A percentile compares a stretch with the other conserved stretches of the same genome.
Conservation (phyloP, 2,797 vertebrate species). For the Masticophis lateralis region DNA sequence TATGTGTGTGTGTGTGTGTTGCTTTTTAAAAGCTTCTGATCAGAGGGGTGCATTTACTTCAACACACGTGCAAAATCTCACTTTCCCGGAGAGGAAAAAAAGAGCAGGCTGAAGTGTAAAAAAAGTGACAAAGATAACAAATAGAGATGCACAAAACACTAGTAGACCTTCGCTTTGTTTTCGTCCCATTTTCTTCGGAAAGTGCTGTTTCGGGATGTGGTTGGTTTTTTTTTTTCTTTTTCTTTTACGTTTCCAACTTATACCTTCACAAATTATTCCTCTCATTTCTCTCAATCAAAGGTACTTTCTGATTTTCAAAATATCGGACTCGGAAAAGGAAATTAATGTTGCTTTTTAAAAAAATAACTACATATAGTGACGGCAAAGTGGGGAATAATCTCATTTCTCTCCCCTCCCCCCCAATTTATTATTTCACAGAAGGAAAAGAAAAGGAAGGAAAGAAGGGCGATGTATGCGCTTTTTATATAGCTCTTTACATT, state of each 20-base stretch:
- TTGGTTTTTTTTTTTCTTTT: not conserved
- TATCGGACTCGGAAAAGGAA: not conserved
- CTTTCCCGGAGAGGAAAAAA: not conserved
- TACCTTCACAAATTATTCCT: not conserved
- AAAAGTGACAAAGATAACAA: not conserved
- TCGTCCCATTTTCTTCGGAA: not conserved
- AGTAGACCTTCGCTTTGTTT: not conserved
- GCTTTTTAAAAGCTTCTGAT: conserved; percentile 65
- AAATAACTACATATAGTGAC: not conserved
- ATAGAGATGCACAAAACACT: not conserved
- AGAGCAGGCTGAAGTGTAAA: not conserved
- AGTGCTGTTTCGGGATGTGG: not conserved
- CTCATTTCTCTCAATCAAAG: not conserved
- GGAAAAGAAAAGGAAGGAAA: not conserved
- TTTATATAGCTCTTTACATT: not conserved
- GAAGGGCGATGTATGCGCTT: not conserved
- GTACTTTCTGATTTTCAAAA: not conserved
- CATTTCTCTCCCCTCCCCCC: not conserved
- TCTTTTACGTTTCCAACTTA: not conserved
- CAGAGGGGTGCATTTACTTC: conserved; percentile 57
- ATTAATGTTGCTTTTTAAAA: not conserved
- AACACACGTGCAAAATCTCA: not conserved
- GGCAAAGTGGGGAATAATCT: not conserved
- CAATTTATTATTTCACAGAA: not conserved
- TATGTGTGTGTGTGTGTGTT: conserved; percentile 22